These are phyloP conservation scores for Parambassis ranga DNA, from an alignment of 2,797 vertebrate species.

Conservation along the genomic window DNA sequence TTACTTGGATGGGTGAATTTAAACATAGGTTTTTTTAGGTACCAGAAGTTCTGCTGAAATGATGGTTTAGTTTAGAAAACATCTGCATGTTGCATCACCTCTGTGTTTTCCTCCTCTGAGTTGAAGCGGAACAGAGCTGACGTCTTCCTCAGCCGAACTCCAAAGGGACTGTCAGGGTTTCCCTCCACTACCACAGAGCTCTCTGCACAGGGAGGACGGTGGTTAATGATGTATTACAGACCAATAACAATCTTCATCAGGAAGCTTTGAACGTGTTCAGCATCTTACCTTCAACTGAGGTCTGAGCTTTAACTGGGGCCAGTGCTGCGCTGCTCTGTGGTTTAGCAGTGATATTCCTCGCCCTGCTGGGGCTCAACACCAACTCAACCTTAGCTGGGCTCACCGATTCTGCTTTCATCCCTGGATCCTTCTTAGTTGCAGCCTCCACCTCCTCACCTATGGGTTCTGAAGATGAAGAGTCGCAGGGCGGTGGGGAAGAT, in stretches of 20 bases:
- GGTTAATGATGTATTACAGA: background rate
- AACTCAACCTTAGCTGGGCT: constrained; percentile 29
- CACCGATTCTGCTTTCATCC: constrained; percentile 31
- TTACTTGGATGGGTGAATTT: too few species aligned
- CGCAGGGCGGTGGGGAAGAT: constrained; percentile 10
- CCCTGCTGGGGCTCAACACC: constrained; percentile 24
- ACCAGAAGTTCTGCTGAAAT: too few species aligned
- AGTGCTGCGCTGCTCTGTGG: background rate
- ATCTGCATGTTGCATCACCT: constrained; percentile 17
- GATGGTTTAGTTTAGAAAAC: too few species aligned
- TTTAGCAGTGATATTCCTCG: constrained; percentile 12
- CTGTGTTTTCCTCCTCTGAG: constrained; percentile 68
- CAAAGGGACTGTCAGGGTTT: constrained; percentile 81
- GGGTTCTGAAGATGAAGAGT: constrained; percentile 27
- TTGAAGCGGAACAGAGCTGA: constrained; percentile 76
- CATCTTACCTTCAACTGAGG: constrained; percentile 34
- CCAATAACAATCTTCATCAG: background rate
- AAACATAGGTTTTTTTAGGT: too few species aligned
- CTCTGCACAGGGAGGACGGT: constrained; percentile 21
- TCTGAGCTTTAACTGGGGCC: background rate
- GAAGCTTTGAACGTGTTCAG: background rate
- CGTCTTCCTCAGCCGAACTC: constrained; percentile 85
- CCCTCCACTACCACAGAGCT: constrained; percentile 33
- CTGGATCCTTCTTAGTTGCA: constrained; percentile 4
- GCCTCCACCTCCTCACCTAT: constrained; percentile 53